phyloP scores from a whole-genome alignment of 1,140 invertebrate species.

The Agrypnia vestita region DNA sequence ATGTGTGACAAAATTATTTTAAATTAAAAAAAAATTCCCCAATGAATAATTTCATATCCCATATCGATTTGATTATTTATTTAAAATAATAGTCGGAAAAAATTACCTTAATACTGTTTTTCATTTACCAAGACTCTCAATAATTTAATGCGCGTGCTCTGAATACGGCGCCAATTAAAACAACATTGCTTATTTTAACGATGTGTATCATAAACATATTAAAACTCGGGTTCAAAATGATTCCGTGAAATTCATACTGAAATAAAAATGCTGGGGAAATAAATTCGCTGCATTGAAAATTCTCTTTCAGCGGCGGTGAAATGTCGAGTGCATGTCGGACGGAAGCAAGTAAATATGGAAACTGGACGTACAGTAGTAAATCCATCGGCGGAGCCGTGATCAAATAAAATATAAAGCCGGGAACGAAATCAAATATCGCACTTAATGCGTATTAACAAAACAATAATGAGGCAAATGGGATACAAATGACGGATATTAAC shows the following conservation, averaged over 20 bases:
- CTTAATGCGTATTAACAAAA: too few relatives aligned
- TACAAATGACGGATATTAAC: too few relatives aligned
- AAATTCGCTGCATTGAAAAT: constrained; percentile 32
- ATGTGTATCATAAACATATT: constrained; percentile 14
- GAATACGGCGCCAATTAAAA: constrained; percentile 3
- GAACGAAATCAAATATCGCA: too few relatives aligned
- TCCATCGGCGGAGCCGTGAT: not conserved
- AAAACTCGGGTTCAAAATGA: constrained; percentile 12
- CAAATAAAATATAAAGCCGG: too few relatives aligned
- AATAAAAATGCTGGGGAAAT: constrained; percentile 14
- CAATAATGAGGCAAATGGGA: too few relatives aligned
- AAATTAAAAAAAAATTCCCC: too few relatives aligned
- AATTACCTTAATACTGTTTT: not conserved
- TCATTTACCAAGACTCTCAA: not conserved
- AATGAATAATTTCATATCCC: too few relatives aligned
- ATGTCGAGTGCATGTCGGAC: constrained; percentile 29
- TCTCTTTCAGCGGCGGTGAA: constrained; percentile 28
- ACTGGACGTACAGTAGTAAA: not conserved
- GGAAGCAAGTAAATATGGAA: constrained; percentile 19
- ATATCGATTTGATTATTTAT: too few relatives aligned
- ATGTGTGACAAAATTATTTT: too few relatives aligned
- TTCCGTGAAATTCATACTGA: not conserved
- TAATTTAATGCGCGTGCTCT: not conserved
- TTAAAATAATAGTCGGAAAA: not conserved
- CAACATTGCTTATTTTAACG: not conserved